Conservation (phyloP, 2,888 invertebrate species). For the Melangyna quadrimaculata region DNA sequence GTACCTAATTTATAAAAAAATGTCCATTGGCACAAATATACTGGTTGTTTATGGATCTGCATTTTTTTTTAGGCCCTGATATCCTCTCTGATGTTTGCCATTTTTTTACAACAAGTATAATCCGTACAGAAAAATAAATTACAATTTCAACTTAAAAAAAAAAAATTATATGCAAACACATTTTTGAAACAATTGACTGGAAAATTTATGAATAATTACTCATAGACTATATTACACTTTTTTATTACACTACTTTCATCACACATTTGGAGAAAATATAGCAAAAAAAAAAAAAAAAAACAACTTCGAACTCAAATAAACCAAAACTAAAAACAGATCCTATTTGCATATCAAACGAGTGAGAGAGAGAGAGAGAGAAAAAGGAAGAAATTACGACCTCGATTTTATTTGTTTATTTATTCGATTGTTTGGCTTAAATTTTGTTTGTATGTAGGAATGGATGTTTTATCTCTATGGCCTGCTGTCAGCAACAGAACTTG, state of each 20-base stretch:
- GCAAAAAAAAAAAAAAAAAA: not conserved
- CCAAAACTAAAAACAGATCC: not conserved
- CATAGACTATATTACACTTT: conserved; percentile 40
- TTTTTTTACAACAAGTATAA: not conserved
- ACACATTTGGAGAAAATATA: not conserved
- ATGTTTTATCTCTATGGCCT: conserved; percentile 8
- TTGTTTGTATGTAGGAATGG: not conserved
- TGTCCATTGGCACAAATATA: not conserved
- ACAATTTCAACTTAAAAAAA: conserved; percentile 5
- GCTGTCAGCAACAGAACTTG: conserved; percentile 57
- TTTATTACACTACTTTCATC: not conserved
- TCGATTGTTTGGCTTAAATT: not conserved
- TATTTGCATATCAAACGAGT: conserved; percentile 61
- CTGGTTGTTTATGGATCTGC: not conserved
- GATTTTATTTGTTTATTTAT: not conserved
- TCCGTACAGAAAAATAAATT: not conserved
- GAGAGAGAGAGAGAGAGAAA: conserved; percentile 29
- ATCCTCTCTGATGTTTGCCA: not conserved
- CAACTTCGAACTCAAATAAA: not conserved
- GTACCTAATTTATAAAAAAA: not conserved
- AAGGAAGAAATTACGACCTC: conserved; percentile 21
- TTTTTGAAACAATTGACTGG: conserved; percentile 68
- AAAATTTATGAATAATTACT: conserved; percentile 68
- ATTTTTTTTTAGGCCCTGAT: not conserved
- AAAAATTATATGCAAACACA: conserved; percentile 43